Evolutionary conservation across 2,113 vertebrate species (phyloP).

Genomic region (Pteronura brasiliensis): DNA sequence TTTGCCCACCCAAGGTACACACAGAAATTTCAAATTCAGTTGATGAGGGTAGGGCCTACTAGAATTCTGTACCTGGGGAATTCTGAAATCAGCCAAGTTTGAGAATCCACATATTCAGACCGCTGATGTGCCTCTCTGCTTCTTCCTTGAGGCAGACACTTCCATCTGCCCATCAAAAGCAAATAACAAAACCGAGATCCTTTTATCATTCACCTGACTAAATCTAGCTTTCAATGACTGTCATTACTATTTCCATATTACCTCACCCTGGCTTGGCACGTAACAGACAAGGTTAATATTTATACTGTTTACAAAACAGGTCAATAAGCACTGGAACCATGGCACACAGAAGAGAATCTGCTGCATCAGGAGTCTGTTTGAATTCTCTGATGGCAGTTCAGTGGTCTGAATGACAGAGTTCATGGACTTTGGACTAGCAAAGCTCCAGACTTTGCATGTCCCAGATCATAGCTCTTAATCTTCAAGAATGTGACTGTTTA

Average conservation of each 20-base stretch:
- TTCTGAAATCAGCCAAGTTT: conserved; percentile 8
- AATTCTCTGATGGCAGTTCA: background rate
- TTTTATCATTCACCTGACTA: background rate
- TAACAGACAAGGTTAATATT: conserved; percentile 35
- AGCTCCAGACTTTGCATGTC: background rate
- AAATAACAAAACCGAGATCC: background rate
- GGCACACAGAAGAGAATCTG: background rate
- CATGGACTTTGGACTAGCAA: background rate
- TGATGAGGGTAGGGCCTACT: background rate
- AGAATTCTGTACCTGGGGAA: background rate
- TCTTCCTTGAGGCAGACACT: background rate
- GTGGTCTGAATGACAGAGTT: background rate
- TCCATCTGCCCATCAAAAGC: background rate
- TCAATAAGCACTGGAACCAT: background rate
- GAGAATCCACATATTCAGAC: background rate
- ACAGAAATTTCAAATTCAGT: background rate
- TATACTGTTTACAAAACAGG: conserved; percentile 20
- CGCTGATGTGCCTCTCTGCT: background rate
- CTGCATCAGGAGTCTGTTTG: background rate
- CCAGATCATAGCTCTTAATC: background rate
- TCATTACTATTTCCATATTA: background rate
- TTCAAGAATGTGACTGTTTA: background rate
- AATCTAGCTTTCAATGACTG: background rate
- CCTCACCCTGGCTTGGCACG: background rate
- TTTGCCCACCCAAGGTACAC: background rate